These are phyloP conservation scores for Scarus forsteni DNA, from an alignment of 2,797 vertebrate genomes.

Conservation along the genomic window DNA sequence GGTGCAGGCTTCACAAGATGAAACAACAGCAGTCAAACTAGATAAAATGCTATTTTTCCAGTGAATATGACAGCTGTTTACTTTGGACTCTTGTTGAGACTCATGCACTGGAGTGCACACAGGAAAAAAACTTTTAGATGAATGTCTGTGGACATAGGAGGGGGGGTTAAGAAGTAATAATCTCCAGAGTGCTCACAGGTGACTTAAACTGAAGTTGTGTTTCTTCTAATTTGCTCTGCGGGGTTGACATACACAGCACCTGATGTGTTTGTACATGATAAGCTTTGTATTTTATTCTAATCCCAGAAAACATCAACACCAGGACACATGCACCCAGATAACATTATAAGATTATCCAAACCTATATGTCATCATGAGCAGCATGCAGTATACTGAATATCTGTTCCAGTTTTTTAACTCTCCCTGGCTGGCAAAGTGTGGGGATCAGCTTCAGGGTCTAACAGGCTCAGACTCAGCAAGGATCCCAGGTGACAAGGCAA, in stretches of 20 bases:
- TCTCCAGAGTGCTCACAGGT: too few relatives aligned
- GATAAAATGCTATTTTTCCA: too few relatives aligned
- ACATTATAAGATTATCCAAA: background rate
- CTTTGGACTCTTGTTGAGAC: too few relatives aligned
- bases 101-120: too few relatives aligned
- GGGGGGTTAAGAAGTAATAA: too few relatives aligned
- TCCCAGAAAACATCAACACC: background rate
- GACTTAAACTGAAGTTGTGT: too few relatives aligned
- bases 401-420: background rate
- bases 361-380: background rate
- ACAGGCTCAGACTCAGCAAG: background rate
- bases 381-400: background rate
- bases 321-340: background rate
- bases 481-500: background rate
- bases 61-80: too few relatives aligned
- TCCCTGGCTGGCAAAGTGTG: background rate
- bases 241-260: background rate
- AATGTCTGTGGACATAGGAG: too few relatives aligned
- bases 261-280: background rate
- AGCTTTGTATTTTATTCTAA: background rate
- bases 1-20: too few relatives aligned
- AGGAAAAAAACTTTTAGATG: too few relatives aligned
- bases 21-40: too few relatives aligned
- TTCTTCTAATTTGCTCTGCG: too few relatives aligned
- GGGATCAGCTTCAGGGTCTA: background rate